A percentile compares a stretch with the other conserved stretches of the same genome.
Conservation (phyloP, 2,113 vertebrate species). For the Himantopus leucocephalus region DNA sequence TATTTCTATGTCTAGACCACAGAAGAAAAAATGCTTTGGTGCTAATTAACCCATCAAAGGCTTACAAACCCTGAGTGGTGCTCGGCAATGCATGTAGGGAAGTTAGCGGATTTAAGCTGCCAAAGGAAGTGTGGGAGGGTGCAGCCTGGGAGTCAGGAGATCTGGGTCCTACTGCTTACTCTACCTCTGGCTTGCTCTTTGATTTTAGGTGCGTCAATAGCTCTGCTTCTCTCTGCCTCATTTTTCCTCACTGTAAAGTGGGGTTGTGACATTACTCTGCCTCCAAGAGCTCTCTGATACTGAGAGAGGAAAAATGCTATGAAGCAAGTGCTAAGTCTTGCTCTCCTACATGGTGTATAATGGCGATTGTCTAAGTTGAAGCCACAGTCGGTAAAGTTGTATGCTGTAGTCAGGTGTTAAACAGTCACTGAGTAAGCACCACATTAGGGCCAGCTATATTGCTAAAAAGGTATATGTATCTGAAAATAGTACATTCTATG, state of each 20-base stretch:
- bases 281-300: background rate
- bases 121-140: background rate
- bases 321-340: background rate
- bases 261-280: background rate
- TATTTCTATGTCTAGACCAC: conserved; percentile 87
- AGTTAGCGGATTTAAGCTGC: conserved; percentile 15
- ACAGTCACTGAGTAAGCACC: background rate
- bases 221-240: background rate
- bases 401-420: background rate
- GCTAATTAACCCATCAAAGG: conserved; percentile 78
- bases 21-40: conserved; percentile 79
- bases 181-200: background rate
- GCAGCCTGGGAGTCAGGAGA: background rate
- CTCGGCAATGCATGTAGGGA: background rate
- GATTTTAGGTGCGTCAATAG: background rate
- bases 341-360: background rate
- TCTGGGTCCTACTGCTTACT: background rate
- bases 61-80: conserved; percentile 45
- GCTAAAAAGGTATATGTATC: background rate
- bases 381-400: background rate
- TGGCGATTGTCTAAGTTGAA: background rate
- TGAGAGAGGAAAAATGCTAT: background rate
- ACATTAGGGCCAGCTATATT: background rate
- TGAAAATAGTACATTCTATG: background rate
- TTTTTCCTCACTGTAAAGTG: background rate